Evolutionary conservation across 2,113 vertebrate species (phyloP).

Genomic region (Lepus timidus): DNA sequence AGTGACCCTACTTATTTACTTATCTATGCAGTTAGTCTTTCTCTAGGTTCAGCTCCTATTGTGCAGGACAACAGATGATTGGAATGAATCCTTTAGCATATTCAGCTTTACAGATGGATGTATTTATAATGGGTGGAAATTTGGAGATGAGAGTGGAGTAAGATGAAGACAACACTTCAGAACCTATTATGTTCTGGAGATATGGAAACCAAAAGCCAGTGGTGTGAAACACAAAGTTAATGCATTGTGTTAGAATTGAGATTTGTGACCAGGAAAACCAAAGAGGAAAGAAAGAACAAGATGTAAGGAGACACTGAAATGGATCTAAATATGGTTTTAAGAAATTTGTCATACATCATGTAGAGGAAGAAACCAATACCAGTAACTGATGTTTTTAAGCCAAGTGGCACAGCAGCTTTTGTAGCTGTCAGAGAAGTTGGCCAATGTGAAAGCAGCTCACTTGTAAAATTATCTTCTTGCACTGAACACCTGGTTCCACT

Average conservation of each 20-base stretch:
- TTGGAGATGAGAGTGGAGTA: not conserved
- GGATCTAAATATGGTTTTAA: not conserved
- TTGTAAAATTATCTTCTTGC: not conserved
- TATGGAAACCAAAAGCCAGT: not conserved
- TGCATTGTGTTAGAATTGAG: not conserved
- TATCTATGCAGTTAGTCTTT: not conserved
- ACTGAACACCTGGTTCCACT: not conserved
- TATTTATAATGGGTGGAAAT: not conserved
- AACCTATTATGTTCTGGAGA: not conserved
- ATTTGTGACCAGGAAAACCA: not conserved
- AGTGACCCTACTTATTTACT: not conserved
- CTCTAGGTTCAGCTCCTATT: not conserved
- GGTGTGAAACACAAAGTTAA: too few species aligned
- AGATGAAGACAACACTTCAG: not conserved
- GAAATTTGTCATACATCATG: not conserved
- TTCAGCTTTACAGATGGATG: not conserved
- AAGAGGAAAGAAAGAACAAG: not conserved
- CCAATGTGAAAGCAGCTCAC: rapidly evolving
- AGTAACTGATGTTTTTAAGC: not conserved
- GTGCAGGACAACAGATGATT: not conserved
- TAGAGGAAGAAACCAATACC: not conserved
- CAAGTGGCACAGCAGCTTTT: not conserved
- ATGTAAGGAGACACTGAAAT: not conserved
- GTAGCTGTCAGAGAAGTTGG: not conserved
- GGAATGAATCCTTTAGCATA: not conserved